Evolutionary conservation across 2,797 vertebrate genomes (phyloP).

Genomic region (Furcifer pardalis): DNA sequence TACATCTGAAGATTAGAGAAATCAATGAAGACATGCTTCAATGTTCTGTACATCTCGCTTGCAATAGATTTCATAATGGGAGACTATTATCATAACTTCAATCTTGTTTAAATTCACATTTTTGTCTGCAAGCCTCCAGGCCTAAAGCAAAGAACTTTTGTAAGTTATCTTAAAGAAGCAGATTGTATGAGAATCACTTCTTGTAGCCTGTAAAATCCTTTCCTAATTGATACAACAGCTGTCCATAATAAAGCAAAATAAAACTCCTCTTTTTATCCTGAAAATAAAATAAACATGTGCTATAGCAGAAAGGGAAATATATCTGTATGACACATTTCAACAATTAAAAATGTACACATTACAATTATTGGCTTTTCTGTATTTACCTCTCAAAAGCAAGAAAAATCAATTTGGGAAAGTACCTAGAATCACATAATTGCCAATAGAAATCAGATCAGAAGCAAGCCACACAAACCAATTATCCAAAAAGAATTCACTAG

Average conservation of each 20-base stretch:
- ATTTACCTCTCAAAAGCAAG: conserved; percentile 49
- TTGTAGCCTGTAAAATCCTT: conserved; percentile 68
- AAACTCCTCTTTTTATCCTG: conserved; percentile 60
- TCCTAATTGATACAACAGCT: conserved; percentile 71
- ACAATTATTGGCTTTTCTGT: conserved; percentile 34
- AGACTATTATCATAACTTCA: conserved; percentile 69
- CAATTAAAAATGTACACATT: conserved; percentile 41
- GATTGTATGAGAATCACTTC: conserved; percentile 66
- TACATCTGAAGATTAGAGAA: conserved; percentile 24
- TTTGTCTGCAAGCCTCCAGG: conserved; percentile 62
- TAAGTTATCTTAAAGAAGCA: conserved; percentile 69
- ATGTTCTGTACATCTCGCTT: conserved; percentile 58
- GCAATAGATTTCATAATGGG: conserved; percentile 62
- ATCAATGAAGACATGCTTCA: conserved; percentile 35
- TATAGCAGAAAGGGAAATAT: conserved; percentile 32
- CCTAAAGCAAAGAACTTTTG: conserved; percentile 57
- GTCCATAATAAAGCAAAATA: conserved; percentile 66
- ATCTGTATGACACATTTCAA: neutral
- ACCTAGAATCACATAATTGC: conserved; percentile 39
- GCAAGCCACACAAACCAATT: conserved; percentile 15
- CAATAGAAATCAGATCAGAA: conserved; percentile 43
- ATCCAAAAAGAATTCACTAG: neutral
- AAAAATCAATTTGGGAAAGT: conserved; percentile 25
- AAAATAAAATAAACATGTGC: conserved; percentile 65
- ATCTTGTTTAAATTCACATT: conserved; percentile 74